phyloP scores from a whole-genome alignment of 2,888 invertebrate species.

The Drosophila monieri region DNA sequence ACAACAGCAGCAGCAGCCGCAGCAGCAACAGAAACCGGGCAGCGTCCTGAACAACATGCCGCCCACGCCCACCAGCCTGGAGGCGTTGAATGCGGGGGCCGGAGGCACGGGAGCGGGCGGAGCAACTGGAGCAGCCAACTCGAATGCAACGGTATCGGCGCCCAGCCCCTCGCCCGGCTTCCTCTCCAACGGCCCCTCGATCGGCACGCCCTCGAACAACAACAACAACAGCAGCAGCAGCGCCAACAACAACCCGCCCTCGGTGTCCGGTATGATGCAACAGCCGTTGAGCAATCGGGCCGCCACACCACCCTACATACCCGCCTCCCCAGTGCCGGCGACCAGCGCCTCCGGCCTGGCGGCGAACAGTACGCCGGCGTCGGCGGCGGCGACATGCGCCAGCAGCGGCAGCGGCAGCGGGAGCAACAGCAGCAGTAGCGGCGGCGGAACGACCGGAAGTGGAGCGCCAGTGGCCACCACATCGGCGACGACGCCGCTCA shows the following conservation, averaged over 20 bases:
- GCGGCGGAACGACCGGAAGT: slow-evolving; percentile 70
- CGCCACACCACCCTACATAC: slow-evolving; percentile 84
- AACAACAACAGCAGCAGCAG: slow-evolving; percentile 75
- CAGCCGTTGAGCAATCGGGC: slow-evolving; percentile 86
- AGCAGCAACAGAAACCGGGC: slow-evolving; percentile 67
- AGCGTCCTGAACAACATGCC: slow-evolving; percentile 81
- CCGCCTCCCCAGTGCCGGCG: slow-evolving; percentile 78
- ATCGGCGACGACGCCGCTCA: slow-evolving; percentile 61
- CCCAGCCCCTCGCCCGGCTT: slow-evolving; percentile 84
- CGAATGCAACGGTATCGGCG: slow-evolving; percentile 83
- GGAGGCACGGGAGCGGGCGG: slow-evolving; percentile 5
- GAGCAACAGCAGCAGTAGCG: slow-evolving; percentile 22
- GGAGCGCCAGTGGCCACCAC: slow-evolving; percentile 61
- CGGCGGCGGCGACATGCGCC: slow-evolving; percentile 75
- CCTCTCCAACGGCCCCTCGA: slow-evolving; percentile 83
- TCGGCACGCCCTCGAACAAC: slow-evolving; percentile 84
- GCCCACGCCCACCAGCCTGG: slow-evolving; percentile 85
- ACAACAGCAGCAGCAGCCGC: slow-evolving; percentile 65
- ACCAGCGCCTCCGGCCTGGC: slow-evolving; percentile 63
- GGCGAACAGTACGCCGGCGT: slow-evolving; percentile 72
- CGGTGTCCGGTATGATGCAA: slow-evolving; percentile 85
- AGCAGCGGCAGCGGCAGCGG: slow-evolving; percentile 67
- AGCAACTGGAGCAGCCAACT: slow-evolving; percentile 38
- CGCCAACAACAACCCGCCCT: slow-evolving; percentile 85
- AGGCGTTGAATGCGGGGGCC: slow-evolving; percentile 81